Conservation (phyloP, 2,797 vertebrate genomes). For the Masticophis lateralis region DNA sequence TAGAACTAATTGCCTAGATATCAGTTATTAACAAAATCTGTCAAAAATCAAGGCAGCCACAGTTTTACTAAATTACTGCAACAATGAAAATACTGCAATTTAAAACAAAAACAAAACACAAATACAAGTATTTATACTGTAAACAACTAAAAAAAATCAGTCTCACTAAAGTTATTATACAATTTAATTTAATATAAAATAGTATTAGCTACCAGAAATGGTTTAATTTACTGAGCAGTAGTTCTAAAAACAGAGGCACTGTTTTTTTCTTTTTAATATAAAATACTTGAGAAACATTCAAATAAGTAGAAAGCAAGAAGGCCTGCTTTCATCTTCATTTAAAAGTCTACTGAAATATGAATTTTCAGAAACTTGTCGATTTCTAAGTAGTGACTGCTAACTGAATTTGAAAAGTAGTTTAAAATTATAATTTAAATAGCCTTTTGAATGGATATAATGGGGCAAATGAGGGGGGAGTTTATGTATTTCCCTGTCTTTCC, state of each 20-base stretch:
- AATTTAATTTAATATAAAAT: constrained; percentile 87
- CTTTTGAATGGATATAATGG: constrained; percentile 69
- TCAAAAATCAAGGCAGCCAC: constrained; percentile 83
- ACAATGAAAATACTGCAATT: constrained; percentile 84
- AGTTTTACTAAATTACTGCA: constrained; percentile 83
- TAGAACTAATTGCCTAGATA: constrained; percentile 86
- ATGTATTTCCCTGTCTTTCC: constrained; percentile 79
- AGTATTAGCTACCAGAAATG: constrained; percentile 86
- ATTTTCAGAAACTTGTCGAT: constrained; percentile 73
- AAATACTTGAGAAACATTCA: constrained; percentile 87
- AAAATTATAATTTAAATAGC: constrained; percentile 73
- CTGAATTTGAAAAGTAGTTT: constrained; percentile 75
- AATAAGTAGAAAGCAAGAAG: constrained; percentile 81
- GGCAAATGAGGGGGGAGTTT: constrained; percentile 67
- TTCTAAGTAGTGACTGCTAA: constrained; percentile 73
- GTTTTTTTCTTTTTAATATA: constrained; percentile 78
- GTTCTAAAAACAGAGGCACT: constrained; percentile 91
- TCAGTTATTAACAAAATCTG: constrained; percentile 84
- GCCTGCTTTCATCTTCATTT: constrained; percentile 76
- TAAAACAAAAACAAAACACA: constrained; percentile 65
- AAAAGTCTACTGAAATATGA: constrained; percentile 75
- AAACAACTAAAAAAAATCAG: constrained; percentile 79
- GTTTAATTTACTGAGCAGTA: constrained; percentile 84
- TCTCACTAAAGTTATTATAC: constrained; percentile 81
- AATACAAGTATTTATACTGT: constrained; percentile 83